phyloP scores from a whole-genome alignment of 2,797 vertebrate species.

The Bovichtus variegatus region DNA sequence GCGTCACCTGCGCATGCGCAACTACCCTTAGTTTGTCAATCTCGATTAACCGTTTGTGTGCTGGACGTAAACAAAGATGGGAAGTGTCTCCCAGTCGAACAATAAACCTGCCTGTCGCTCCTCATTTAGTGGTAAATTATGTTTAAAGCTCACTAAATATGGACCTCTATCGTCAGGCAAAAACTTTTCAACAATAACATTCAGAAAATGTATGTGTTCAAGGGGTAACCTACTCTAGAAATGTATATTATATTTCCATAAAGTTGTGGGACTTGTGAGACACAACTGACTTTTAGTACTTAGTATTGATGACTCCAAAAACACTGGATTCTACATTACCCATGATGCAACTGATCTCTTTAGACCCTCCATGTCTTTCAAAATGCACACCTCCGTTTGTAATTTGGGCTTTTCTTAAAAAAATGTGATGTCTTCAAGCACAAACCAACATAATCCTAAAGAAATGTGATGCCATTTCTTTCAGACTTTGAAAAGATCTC shows the following conservation, averaged over 20 bases:
- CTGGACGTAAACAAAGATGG: constrained; percentile 67
- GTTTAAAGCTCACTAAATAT: not conserved
- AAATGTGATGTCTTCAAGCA: no score
- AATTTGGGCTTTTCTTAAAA: no score
- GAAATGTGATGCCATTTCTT: not conserved
- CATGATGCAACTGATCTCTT: not conserved
- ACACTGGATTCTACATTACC: constrained; percentile 1
- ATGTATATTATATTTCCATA: not conserved
- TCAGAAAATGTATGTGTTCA: not conserved
- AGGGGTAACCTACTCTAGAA: not conserved
- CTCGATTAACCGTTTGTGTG: constrained; percentile 79
- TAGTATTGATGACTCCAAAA: not conserved
- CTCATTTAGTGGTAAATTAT: not conserved
- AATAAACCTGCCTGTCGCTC: not conserved
- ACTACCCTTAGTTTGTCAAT: constrained; percentile 77
- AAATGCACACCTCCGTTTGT: not conserved
- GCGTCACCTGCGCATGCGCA: constrained; percentile 82
- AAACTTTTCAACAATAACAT: not conserved
- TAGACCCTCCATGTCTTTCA: not conserved
- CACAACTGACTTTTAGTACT: not conserved
- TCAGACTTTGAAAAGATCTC: not conserved
- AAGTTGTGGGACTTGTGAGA: not conserved
- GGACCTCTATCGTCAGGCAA: not conserved
- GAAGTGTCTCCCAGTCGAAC: not conserved
- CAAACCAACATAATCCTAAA: not conserved